A percentile compares a stretch with the other conserved stretches of the same genome.
Evolutionary conservation across 2,888 invertebrate species (phyloP).

Genomic region (Sinohyriopsis cumingii): DNA sequence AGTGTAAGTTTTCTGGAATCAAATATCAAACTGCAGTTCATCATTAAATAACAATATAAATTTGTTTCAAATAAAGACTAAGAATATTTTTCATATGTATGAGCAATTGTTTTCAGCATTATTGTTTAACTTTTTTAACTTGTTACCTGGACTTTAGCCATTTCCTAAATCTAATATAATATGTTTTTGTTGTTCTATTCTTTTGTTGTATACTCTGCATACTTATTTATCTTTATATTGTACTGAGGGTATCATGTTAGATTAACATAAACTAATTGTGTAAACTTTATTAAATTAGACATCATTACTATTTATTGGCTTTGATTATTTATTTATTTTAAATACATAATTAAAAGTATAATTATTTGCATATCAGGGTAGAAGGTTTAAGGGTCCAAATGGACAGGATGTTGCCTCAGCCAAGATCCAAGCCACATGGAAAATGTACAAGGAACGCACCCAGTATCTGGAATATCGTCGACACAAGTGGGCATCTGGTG

Average conservation of each 20-base stretch:
- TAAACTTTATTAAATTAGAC: not conserved
- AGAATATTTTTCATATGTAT: not conserved
- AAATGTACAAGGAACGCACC: constrained; percentile 58
- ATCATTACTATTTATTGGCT: not conserved
- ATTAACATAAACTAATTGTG: too few relatives aligned
- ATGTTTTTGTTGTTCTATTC: too few relatives aligned
- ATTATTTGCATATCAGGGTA: constrained; percentile 54
- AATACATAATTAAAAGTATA: not conserved
- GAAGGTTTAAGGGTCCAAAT: constrained; percentile 61
- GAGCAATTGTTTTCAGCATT: not conserved
- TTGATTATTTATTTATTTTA: not conserved
- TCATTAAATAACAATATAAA: too few relatives aligned
- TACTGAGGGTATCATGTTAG: not conserved
- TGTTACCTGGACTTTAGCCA: not conserved
- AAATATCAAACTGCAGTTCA: too few relatives aligned
- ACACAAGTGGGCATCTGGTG: constrained; percentile 71
- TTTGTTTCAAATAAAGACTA: too few relatives aligned
- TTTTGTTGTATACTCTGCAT: too few relatives aligned
- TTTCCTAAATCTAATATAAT: too few relatives aligned
- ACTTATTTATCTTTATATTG: too few relatives aligned
- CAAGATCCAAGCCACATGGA: constrained; percentile 68
- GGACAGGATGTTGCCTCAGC: constrained; percentile 66
- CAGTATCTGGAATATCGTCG: constrained; percentile 67
- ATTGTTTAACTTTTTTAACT: not conserved
- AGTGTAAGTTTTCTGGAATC: too few relatives aligned